These are phyloP conservation scores for Botia kubotai DNA, from an alignment of 2,797 vertebrate genomes.

Conservation along the genomic window DNA sequence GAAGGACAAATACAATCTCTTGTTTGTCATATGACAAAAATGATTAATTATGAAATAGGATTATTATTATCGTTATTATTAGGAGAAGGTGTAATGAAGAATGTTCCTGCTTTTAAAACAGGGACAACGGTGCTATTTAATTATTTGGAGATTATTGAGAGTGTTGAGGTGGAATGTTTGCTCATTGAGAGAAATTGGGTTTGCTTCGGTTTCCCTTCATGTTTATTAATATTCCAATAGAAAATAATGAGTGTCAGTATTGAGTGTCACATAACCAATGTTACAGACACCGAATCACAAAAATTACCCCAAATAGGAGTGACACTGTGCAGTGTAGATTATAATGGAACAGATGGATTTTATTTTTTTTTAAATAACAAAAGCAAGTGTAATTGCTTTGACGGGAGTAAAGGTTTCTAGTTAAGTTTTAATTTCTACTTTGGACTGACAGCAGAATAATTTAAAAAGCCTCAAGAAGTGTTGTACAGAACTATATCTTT, in stretches of 20 bases:
- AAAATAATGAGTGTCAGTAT: constrained; percentile 40
- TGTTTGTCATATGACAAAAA: not conserved
- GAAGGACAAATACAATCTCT: constrained; percentile 3
- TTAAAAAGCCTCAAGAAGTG: constrained; percentile 53
- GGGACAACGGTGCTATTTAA: constrained; percentile 20
- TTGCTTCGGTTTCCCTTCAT: constrained; percentile 42
- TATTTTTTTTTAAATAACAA: constrained; percentile 13
- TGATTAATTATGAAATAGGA: not conserved
- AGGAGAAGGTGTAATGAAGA: not conserved
- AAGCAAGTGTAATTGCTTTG: not conserved
- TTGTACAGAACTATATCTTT: constrained; percentile 41
- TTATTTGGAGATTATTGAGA: constrained; percentile 6
- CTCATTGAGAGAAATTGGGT: constrained; percentile 47
- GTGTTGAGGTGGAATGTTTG: constrained; percentile 22
- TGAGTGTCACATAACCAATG: constrained; percentile 48
- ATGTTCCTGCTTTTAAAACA: not conserved
- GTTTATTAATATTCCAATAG: constrained; percentile 42
- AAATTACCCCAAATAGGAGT: constrained; percentile 53
- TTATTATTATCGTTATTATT: not conserved
- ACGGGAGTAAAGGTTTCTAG: not conserved
- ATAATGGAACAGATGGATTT: constrained; percentile 29
- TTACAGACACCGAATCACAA: constrained; percentile 50
- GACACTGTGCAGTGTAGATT: constrained; percentile 41
- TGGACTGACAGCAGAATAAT: constrained; percentile 56
- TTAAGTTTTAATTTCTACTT: constrained; percentile 37